A percentile compares a stretch with the other conserved stretches of the same genome.
Evolutionary conservation across 2,113 vertebrate genomes (phyloP).

Genomic region (Prinia subflava): DNA sequence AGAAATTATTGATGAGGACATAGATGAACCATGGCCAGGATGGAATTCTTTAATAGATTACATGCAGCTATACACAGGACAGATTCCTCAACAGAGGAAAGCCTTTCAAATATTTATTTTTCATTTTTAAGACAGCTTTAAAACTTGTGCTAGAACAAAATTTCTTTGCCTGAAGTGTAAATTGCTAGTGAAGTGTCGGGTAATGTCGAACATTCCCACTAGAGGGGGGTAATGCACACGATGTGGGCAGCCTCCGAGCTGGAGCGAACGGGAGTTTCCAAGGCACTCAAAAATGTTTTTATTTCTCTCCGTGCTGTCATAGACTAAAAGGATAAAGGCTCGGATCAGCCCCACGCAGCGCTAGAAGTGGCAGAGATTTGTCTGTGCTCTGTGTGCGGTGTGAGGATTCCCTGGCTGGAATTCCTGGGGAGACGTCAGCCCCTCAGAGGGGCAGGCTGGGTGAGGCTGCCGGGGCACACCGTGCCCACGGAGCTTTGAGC

Average conservation of each 20-base stretch:
- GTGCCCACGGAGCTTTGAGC: rapidly evolving
- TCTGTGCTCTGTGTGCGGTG: background rate
- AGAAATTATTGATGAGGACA: background rate
- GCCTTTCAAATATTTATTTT: background rate
- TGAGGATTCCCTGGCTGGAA: background rate
- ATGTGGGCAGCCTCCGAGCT: background rate
- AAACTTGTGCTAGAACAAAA: background rate
- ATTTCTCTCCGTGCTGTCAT: background rate
- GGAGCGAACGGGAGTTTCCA: background rate
- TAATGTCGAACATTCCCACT: background rate
- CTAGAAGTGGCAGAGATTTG: background rate
- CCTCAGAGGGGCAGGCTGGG: rapidly evolving
- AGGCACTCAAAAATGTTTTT: background rate
- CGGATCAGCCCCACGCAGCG: rapidly evolving
- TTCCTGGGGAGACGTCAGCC: background rate
- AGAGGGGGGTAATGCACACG: background rate
- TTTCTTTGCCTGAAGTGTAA: background rate
- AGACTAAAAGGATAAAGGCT: background rate
- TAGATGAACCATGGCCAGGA: background rate
- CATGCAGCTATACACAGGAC: background rate
- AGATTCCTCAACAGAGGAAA: background rate
- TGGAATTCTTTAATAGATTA: background rate
- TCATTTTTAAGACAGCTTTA: background rate
- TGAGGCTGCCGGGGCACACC: rapidly evolving
- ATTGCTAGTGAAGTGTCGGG: background rate